Conservation (phyloP, 2,888 invertebrate species). For the Scaptomyza tumidula region DNA sequence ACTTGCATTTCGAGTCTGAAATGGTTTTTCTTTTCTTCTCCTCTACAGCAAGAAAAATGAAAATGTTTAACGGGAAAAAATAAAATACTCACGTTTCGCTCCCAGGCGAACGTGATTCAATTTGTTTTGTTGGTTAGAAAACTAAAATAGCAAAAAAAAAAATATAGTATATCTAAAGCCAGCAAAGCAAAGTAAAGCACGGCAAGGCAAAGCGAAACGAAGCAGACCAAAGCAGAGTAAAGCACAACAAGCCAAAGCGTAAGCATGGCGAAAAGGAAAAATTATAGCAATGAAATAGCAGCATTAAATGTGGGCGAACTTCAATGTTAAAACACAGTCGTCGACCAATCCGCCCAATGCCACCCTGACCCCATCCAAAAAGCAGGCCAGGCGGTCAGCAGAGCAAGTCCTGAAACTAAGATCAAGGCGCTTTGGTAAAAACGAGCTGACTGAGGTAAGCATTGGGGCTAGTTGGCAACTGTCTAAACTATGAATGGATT, state of each 20-base stretch:
- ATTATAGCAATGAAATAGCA: constrained; percentile 57
- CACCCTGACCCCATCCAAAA: constrained; percentile 2
- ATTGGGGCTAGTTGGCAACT: background rate
- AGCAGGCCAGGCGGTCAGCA: constrained; percentile 31
- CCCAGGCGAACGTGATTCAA: constrained; percentile 81
- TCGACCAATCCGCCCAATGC: background rate
- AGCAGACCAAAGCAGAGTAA: constrained; percentile 37
- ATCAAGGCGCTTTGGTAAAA: constrained; percentile 43
- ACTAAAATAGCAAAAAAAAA: constrained; percentile 74
- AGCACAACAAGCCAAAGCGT: constrained; percentile 43
- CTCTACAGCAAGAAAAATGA: constrained; percentile 64
- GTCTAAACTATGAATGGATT: constrained; percentile 62
- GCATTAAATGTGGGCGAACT: constrained; percentile 54
- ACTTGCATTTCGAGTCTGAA: constrained; percentile 56
- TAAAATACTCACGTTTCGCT: constrained; percentile 81
- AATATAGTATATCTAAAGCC: constrained; percentile 57
- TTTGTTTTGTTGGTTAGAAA: constrained; percentile 81
- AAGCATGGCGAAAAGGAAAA: constrained; percentile 64
- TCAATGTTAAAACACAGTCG: background rate
- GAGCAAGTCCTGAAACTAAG: constrained; percentile 55
- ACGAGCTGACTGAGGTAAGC: background rate
- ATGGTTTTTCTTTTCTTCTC: constrained; percentile 5
- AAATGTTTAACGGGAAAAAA: constrained; percentile 78
- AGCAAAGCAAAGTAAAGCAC: constrained; percentile 44
- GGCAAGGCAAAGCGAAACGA: constrained; percentile 31